Conservation (phyloP, 2,113 vertebrate species). For the Azemiops feae region DNA sequence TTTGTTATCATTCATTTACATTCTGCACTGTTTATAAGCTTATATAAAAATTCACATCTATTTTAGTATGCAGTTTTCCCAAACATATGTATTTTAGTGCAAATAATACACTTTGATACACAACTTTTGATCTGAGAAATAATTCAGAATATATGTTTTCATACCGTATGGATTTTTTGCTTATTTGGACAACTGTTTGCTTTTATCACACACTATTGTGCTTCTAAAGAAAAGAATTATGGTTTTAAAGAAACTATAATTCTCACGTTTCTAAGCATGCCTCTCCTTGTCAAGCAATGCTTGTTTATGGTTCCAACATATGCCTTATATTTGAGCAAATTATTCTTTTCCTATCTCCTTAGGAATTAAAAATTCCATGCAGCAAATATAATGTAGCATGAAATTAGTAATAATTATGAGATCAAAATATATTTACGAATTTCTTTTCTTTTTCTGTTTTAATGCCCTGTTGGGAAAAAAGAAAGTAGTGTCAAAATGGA, state of each 20-base stretch:
- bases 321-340: not conserved
- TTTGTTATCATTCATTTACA: not conserved
- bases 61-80: too few relatives aligned
- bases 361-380: not conserved
- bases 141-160: not conserved
- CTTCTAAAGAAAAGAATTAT: not conserved
- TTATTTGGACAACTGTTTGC: not conserved
- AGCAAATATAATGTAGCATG: not conserved
- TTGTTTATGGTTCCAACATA: not conserved
- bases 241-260: not conserved
- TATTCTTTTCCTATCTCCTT: not conserved
- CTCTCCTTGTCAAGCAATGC: not conserved
- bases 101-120: not conserved
- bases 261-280: not conserved
- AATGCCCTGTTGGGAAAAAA: not conserved
- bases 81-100: too few relatives aligned
- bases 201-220: not conserved
- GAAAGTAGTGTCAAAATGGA: not conserved
- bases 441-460: not conserved
- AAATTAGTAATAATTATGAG: not conserved
- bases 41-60: too few relatives aligned
- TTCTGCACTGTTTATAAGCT: too few relatives aligned
- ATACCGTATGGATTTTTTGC: not conserved
- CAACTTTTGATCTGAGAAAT: not conserved
- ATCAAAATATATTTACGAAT: not conserved